A percentile compares a stretch with the other conserved stretches of the same genome.
These are phyloP conservation scores for Polylopha cassiicola DNA, from an alignment of 2,888 invertebrate species.

Conservation along the genomic window DNA sequence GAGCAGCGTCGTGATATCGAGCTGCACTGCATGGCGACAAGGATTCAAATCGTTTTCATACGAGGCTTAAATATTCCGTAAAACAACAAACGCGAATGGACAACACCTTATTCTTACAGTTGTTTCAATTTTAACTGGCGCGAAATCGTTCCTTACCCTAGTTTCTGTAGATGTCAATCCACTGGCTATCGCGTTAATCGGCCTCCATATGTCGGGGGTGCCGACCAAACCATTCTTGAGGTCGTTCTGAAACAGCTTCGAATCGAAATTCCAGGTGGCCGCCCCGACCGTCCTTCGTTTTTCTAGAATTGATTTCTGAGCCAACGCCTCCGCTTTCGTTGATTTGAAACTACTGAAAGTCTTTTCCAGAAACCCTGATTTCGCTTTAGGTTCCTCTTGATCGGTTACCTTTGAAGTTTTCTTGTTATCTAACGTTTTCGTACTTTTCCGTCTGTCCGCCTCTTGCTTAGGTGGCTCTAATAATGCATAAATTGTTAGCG, in stretches of 20 bases:
- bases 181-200: constrained; percentile 80
- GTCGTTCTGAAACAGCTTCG: constrained; percentile 79
- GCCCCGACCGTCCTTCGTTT: constrained; percentile 82
- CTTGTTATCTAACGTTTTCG: constrained; percentile 53
- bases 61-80: too few relatives aligned
- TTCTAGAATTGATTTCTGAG: constrained; percentile 74
- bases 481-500: constrained; percentile 82
- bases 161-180: constrained; percentile 76
- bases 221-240: constrained; percentile 78
- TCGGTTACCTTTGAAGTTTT: constrained; percentile 56
- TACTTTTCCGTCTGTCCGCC: constrained; percentile 52
- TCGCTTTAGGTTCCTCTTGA: constrained; percentile 68
- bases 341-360: constrained; percentile 69
- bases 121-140: not conserved
- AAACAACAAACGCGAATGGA: too few relatives aligned
- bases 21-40: too few relatives aligned
- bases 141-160: constrained; percentile 54
- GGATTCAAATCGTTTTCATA: too few relatives aligned
- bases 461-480: constrained; percentile 76
- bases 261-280: constrained; percentile 82
- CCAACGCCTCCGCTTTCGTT: constrained; percentile 60
- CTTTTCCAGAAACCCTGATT: constrained; percentile 69
- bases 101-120: too few relatives aligned
- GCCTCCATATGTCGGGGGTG: constrained; percentile 84
- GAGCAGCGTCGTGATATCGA: too few relatives aligned